Evolutionary conservation across 2,797 vertebrate genomes (phyloP), one percentile per base, ranked within the genome.

Genomic region (Chaetophractus vellerosus): DNA sequence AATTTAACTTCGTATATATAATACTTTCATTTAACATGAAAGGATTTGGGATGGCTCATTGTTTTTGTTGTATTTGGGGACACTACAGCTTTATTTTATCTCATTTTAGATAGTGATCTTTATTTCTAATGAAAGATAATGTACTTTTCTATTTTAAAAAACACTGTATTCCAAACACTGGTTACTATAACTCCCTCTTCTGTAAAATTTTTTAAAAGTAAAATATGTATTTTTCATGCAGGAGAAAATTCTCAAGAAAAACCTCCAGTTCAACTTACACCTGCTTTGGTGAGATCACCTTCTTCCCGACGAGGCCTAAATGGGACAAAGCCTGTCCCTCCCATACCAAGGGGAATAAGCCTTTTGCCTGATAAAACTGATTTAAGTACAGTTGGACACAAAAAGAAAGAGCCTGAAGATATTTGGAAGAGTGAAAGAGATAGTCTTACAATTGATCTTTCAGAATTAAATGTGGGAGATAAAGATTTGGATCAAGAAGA

Each of bases 401-500:
- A 91, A 61, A 97, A 87, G 3, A 97, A 97, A 41, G 95, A 98
- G 36, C 19, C 94, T 11, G 97, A 97, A 85, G 96, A 97, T 18
- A 7, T 26, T 31, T 97, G 96, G 95, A 96, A 96, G 75, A 96
- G 19, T 28, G 97, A 96, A 31, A 97, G 38, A 75, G 94, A 96
- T 1, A 75, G 91, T 94, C 96, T 98, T 72, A 94, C 94, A 12
- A 94, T 98, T 78, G 98, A 99, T 75, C 96, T 98, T 74, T 97
- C 98, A 1, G 96, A 98, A 84, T 96, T 99, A 59, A 97, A 48
- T 74, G 90, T 98, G 52, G 98, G 97, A 45, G 99, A 98, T 14
- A 99, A 99, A 61, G 99, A 99, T 92, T 97, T 98, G 59, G 99
- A 99, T 96, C 98, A 98, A 94, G 98, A 99, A 97, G 99, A 99